Evolutionary conservation across 2,797 vertebrate genomes (phyloP), one percentile per base, ranked within the genome.

Genomic region (Austrolebias charrua): DNA sequence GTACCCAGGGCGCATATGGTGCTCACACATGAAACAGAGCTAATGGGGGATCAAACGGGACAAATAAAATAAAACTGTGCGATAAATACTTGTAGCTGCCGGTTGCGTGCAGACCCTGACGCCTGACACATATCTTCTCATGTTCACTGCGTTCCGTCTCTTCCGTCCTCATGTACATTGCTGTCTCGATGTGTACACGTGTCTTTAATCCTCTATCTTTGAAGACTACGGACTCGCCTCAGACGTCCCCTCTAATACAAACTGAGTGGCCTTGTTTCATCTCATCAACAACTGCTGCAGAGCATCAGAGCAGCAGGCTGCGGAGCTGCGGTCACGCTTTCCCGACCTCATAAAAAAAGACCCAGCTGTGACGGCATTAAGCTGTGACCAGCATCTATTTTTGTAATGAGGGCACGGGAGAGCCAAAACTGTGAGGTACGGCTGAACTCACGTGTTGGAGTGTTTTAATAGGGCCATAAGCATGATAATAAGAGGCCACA

Each of bases 161-260:
- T 29, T 4, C 46, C 18, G 53, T 16, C n/a, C 1, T 15, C 20
- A 48, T 63, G 48, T 19, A 9, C 31, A 6, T 42, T 15, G 60
- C 55, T 20, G 69, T 63, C 54, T 29, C 11, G 31, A 20, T 29
- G 55, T 46, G 48, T 65, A 12, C 61, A 72, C 61, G 49, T 52
- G 55, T 58, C 64, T 54, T 57, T 18, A 42, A 13, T 10, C 33
- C 51, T 54, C 48, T 11, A 13, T 71, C 67, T 81, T 72, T 82
- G 78, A 82, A 73, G 75, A 65, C 65, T 48, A 56, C 72, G 70
- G 79, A 78, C 81, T 81, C 72, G 52, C 69, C 71, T 48, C 56
- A 16, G 65, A 65, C 54, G 61, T 70, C 55, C 72, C 58, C 66
- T 52, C 55, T 78, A 74, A 83, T 60, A 7, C 71, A 46, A 76